These are phyloP conservation scores for Magallana ariakensis DNA, from an alignment of 1,140 invertebrate species.

Conservation along the genomic window DNA sequence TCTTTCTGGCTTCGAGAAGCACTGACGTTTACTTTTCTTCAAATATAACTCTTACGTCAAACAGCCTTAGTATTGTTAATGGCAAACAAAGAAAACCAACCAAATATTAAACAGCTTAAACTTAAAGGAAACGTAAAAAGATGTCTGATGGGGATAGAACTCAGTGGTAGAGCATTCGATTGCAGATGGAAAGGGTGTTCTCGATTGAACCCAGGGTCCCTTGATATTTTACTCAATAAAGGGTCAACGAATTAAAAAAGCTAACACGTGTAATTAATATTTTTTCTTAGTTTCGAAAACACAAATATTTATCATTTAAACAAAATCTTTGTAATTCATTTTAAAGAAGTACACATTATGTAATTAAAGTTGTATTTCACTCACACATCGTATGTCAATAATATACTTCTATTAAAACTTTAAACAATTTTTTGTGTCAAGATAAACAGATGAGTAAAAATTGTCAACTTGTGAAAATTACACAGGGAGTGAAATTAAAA, in stretches of 20 bases:
- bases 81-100: too few species aligned
- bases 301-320: background rate
- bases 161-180: slow-evolving; percentile 96
- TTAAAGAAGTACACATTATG: background rate
- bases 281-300: background rate
- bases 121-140: too few species aligned
- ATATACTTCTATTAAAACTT: background rate
- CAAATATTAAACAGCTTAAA: too few species aligned
- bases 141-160: slow-evolving; percentile 85
- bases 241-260: background rate
- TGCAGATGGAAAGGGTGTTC: slow-evolving; percentile 94
- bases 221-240: slow-evolving; percentile 77
- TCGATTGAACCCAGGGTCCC: slow-evolving; percentile 95
- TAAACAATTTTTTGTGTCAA: too few species aligned
- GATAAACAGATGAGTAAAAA: background rate
- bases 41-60: too few species aligned
- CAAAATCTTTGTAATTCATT: too few species aligned
- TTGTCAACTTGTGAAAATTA: background rate
- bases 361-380: background rate
- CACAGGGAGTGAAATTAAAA: too few species aligned
- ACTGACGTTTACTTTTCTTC: too few species aligned
- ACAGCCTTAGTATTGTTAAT: too few species aligned
- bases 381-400: background rate
- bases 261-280: background rate
- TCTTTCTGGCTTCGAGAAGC: too few species aligned